Percentiles rank a stretch among this genome's conserved stretches.
Evolutionary conservation across 1,140 invertebrate species (phyloP).

Genomic region (Bilobella aurantiaca): DNA sequence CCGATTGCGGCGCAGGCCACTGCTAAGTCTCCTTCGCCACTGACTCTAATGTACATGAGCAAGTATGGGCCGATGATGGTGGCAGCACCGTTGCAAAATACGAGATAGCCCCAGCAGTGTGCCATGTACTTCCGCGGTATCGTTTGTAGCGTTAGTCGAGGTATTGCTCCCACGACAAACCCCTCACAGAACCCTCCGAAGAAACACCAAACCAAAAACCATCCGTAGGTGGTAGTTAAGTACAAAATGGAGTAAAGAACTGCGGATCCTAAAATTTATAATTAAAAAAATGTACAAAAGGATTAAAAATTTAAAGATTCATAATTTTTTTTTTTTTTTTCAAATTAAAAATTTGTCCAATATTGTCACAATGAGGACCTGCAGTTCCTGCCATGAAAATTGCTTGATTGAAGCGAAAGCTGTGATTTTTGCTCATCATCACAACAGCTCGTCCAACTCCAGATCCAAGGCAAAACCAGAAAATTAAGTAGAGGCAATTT

Average conservation of each 20-base stretch:
- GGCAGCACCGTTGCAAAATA: constrained; percentile 18
- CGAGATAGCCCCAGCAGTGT: constrained; percentile 14
- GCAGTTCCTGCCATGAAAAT: constrained; percentile 13
- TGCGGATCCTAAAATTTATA: constrained; percentile 15
- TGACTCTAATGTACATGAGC: background rate
- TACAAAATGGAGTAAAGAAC: constrained; percentile 15
- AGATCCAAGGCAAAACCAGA: constrained; percentile 3
- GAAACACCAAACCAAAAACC: constrained; percentile 18
- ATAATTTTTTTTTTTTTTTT: too few species aligned
- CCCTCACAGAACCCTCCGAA: constrained; percentile 16
- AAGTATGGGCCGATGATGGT: constrained; percentile 12
- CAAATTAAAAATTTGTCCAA: background rate
- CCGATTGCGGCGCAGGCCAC: constrained; percentile 12
- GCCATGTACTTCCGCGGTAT: constrained; percentile 17
- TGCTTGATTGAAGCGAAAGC: constrained; percentile 10
- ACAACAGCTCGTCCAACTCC: background rate
- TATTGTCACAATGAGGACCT: constrained; percentile 5
- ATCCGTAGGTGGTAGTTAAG: constrained; percentile 17
- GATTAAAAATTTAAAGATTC: too few species aligned
- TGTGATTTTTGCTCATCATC: background rate
- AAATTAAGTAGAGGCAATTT: background rate
- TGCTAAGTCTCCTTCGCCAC: background rate
- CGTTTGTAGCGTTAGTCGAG: constrained; percentile 17
- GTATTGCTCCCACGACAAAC: background rate
- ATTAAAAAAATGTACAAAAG: background rate